Conservation (phyloP, 2,888 invertebrate genomes). For the Orgyia antiqua region DNA sequence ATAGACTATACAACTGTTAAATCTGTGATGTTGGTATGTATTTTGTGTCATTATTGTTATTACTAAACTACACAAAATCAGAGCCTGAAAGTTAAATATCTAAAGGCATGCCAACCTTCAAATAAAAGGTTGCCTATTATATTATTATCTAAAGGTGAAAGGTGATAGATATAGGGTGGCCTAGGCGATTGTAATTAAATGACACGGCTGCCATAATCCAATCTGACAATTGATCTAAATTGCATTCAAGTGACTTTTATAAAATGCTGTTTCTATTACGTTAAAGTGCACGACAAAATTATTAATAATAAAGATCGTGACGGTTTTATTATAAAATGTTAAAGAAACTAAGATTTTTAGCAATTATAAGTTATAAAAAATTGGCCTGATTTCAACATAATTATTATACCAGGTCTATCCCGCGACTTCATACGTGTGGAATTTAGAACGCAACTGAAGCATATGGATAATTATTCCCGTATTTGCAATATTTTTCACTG, state of each 20-base stretch:
- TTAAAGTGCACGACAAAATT: conserved; percentile 4
- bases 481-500: too few species aligned
- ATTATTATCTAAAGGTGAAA: not conserved
- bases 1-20: too few species aligned
- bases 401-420: too few species aligned
- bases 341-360: not conserved
- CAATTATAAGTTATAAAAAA: not conserved
- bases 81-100: too few species aligned
- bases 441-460: too few species aligned
- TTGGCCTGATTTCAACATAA: too few species aligned
- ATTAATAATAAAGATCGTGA: conserved; percentile 2
- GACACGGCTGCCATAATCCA: conserved; percentile 1
- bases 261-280: not conserved
- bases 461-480: too few species aligned
- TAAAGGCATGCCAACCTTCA: not conserved
- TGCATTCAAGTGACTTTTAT: conserved; percentile 9
- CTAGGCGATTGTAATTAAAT: conserved; percentile 1
- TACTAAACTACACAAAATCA: too few species aligned
- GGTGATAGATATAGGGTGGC: not conserved
- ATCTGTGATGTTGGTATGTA: too few species aligned
- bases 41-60: too few species aligned
- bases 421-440: too few species aligned
- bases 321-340: not conserved
- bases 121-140: not conserved
- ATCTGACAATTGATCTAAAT: conserved; percentile 17